Base-by-base conservation (phyloP, 1,140 invertebrate genomes). In the Nymphalis io region DNA sequence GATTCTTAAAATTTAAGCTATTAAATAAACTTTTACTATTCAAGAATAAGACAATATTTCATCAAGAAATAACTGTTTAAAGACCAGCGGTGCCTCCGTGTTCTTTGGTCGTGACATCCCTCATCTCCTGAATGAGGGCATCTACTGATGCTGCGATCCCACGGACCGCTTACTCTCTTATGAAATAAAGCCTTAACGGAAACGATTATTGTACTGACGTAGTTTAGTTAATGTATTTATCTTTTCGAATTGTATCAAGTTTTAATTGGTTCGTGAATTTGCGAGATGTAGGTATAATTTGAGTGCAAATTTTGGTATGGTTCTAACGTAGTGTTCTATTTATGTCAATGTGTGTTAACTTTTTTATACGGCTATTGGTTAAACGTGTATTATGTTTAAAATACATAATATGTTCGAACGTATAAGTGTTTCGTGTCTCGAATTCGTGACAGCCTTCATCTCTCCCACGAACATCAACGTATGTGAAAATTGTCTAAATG, bases 81-180 rank as follows among this genome's bases (percentile, higher is more conserved):
- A 62, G 60, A 53, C 60, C 66, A 20, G 48, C 59, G 55, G 69
- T 21, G 27, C 10, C 27, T 33, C 73, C 75, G 75, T 79, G 77
- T 73, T 73, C 44, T 39, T 59, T 51, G 68, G 65, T 78, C 78
- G 78, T 80, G 78, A 80, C 75, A 75, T 75, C 73, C 62, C 71
- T 73, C 74, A 62, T 75, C 68, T n/a, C 39, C 57, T 60, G 72
- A 40, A 61, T 20, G 62, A 55, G 61, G 48, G 27, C 62, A 64
- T 57, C 62, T 20, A 33, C 44, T 48, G 18, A 57, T 21, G 51
- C 42, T 65, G 48, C 71, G 78, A 75, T 80, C 78, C 78, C 78
- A 80, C 78, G 78, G 70, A 69, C 64, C 61, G 65, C 48, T 59
- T 13, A 23, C 27, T 68, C 57, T 65, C 42, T 65, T 68, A 68